Conservation (phyloP, 2,797 vertebrate genomes). For the Alosa sapidissima region DNA sequence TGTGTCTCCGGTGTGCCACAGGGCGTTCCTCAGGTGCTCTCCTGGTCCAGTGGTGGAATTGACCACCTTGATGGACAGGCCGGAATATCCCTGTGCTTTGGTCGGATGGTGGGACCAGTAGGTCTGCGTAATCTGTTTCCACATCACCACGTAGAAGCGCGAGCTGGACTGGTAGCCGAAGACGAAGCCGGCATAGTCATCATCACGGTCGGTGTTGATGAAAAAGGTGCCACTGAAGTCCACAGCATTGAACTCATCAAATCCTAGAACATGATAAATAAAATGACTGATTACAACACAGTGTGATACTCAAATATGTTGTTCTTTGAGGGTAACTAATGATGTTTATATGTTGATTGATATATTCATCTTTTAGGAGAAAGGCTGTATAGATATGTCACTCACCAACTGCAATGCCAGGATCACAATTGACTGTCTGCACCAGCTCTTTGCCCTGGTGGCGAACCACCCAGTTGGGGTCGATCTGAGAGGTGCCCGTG, state of each 20-base stretch:
- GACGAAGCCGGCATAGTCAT: constrained; percentile 97
- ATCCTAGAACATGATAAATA: constrained; percentile 73
- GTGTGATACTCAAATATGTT: not conserved
- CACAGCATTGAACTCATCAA: constrained; percentile 95
- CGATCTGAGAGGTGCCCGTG: constrained; percentile 96
- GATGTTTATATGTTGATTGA: not conserved
- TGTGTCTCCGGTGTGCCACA: constrained; percentile 99
- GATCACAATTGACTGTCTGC: constrained; percentile 99
- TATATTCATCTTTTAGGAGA: not conserved
- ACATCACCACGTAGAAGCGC: constrained; percentile 99
- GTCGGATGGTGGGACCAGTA: constrained; percentile 95
- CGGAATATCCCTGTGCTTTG: constrained; percentile 95
- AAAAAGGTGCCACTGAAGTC: constrained; percentile 99
- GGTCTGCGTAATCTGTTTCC: constrained; percentile 98
- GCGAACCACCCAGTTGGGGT: constrained; percentile 98
- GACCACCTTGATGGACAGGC: constrained; percentile 96
- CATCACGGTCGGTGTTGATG: constrained; percentile 96
- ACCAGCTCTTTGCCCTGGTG: constrained; percentile 98
- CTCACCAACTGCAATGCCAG: constrained; percentile 96
- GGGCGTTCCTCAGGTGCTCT: constrained; percentile 94
- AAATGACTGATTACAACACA: not conserved
- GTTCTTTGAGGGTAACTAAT: not conserved
- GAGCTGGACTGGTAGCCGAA: constrained; percentile 99
- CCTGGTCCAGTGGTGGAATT: constrained; percentile 98
- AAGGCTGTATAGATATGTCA: not conserved